phyloP scores from a whole-genome alignment of 2,888 invertebrate species.

The Argyra leucocephala region DNA sequence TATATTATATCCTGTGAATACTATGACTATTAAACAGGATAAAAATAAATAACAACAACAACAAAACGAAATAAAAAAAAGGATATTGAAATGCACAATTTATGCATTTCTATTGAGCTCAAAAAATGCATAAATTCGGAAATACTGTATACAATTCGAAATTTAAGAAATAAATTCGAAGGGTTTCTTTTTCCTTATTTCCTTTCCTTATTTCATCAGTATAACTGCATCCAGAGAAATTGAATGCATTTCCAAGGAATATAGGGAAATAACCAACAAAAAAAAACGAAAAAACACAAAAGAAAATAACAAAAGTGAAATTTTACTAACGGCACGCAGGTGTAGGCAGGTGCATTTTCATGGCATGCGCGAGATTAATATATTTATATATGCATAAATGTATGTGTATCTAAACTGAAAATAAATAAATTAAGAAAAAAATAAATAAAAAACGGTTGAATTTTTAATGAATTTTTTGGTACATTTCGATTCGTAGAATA shows the following conservation, averaged over 20 bases:
- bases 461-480: background rate
- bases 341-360: constrained; percentile 8
- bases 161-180: background rate
- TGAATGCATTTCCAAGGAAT: background rate
- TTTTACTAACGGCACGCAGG: background rate
- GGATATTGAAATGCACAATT: background rate
- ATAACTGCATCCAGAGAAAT: background rate
- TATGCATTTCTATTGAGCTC: background rate
- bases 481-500: background rate
- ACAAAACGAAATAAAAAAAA: background rate
- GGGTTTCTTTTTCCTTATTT: background rate
- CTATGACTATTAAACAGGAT: background rate
- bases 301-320: background rate
- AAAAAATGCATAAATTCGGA: background rate
- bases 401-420: too few species aligned
- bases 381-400: background rate
- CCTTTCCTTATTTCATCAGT: background rate
- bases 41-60: background rate
- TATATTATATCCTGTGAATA: background rate
- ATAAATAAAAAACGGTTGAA: background rate
- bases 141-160: background rate
- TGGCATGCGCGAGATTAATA: constrained; percentile 8
- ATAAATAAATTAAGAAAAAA: background rate
- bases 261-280: background rate
- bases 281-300: background rate